These are phyloP conservation scores for Oreamnos americanus DNA, from an alignment of 2,113 vertebrate species.

Conservation along the genomic window DNA sequence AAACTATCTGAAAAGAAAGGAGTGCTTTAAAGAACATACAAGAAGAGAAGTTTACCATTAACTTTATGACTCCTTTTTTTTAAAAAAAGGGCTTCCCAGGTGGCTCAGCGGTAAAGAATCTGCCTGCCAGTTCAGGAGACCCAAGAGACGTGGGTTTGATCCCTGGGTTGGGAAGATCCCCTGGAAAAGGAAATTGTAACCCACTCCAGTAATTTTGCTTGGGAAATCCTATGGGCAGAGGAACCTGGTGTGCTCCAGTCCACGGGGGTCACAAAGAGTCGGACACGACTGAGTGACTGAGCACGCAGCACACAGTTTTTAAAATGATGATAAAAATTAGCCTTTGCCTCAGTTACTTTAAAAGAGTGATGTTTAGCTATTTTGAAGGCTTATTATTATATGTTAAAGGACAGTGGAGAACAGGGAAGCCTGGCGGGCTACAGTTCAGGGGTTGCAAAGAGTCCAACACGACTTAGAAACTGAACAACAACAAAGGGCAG, in stretches of 20 bases:
- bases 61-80: not conserved
- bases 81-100: not conserved
- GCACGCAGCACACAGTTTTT: not conserved
- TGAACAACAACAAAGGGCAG: not conserved
- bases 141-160: not conserved
- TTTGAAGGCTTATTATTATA: not conserved
- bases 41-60: not conserved
- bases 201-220: not conserved
- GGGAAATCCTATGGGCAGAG: not conserved
- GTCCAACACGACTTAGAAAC: not conserved
- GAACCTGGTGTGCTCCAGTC: not conserved
- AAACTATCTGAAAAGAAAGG: not conserved
- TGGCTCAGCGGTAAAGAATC: not conserved
- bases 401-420: not conserved
- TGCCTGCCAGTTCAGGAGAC: not conserved
- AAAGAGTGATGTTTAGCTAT: not conserved
- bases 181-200: not conserved
- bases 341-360: not conserved
- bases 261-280: not conserved
- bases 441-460: not conserved
- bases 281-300: not conserved
- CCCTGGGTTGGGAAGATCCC: not conserved
- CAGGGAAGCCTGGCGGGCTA: not conserved
- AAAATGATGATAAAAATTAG: not conserved
- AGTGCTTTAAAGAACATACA: not conserved